Conservation (phyloP, 53 echinoderm and acorn worm genomes). For the Patiria pectinifera region DNA sequence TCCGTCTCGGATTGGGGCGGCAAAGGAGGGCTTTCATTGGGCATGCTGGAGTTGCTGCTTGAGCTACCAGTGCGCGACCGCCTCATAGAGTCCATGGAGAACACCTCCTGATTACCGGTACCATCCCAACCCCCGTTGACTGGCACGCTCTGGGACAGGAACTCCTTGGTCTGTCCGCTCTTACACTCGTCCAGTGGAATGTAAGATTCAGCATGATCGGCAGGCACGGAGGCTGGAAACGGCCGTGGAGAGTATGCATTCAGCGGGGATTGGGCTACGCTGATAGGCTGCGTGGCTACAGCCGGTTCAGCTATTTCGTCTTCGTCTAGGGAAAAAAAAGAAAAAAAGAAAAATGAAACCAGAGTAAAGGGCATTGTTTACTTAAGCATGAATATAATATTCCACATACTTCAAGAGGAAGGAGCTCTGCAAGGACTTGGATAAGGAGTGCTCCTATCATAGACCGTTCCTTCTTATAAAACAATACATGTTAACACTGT, state of each 20-base stretch:
- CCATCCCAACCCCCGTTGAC: conserved; percentile 10
- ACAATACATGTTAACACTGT: no score
- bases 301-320: neutral
- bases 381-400: no score
- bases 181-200: conserved; percentile 76
- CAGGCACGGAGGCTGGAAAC: conserved; percentile 1
- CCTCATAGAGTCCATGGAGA: neutral
- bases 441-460: no score
- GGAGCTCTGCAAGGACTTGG: no score
- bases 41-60: conserved; percentile 68
- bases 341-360: neutral
- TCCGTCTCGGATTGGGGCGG: conserved; percentile 60
- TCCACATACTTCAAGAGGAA: no score
- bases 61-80: conserved; percentile 47
- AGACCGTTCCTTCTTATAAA: no score
- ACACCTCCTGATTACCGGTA: conserved; percentile 1
- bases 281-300: conserved; percentile 28
- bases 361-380: neutral
- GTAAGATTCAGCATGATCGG: conserved; percentile 71
- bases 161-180: conserved; percentile 42
- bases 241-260: neutral
- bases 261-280: neutral
- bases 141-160: conserved; percentile 56
- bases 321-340: neutral
- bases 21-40: conserved; percentile 71